phyloP scores from a whole-genome alignment of 2,888 invertebrate genomes.

The Dasysyrphus tricinctus region DNA sequence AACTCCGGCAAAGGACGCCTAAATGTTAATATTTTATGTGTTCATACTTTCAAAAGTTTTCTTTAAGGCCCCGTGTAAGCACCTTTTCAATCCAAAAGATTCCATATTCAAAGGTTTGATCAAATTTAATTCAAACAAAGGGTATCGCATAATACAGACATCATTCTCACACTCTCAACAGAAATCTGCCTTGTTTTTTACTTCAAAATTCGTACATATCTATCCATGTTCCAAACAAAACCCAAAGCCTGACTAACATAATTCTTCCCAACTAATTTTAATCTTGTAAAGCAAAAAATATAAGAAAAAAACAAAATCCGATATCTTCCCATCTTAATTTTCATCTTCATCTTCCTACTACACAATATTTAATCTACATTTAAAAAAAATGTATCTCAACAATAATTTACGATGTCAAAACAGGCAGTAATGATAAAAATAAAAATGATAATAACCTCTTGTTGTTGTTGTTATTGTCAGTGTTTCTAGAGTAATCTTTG shows the following conservation, averaged over 20 bases:
- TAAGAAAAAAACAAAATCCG: slow-evolving; percentile 24
- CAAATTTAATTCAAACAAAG: too few species aligned
- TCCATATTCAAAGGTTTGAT: too few species aligned
- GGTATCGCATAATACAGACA: too few species aligned
- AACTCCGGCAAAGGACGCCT: too few species aligned
- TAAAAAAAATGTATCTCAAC: slow-evolving; percentile 67
- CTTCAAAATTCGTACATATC: too few species aligned
- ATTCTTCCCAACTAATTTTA: slow-evolving; percentile 18
- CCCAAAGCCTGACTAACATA: neutral
- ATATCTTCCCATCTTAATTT: slow-evolving; percentile 53
- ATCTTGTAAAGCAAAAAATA: slow-evolving; percentile 38
- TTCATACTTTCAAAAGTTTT: too few species aligned
- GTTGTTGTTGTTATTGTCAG: neutral
- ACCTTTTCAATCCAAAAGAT: too few species aligned
- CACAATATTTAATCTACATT: slow-evolving; percentile 8
- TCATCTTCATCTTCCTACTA: slow-evolving; percentile 34
- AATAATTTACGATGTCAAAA: slow-evolving; percentile 76
- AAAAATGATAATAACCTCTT: slow-evolving; percentile 69
- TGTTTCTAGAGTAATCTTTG: slow-evolving; percentile 5
- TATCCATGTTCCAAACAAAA: neutral
- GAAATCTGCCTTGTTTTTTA: too few species aligned
- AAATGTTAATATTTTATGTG: too few species aligned
- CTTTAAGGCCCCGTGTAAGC: too few species aligned
- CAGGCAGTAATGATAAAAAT: slow-evolving; percentile 74
- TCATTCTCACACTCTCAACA: neutral